These are phyloP conservation scores for Melikaiella ostensackeni DNA, from an alignment of 2,888 invertebrate species.

Conservation along the genomic window DNA sequence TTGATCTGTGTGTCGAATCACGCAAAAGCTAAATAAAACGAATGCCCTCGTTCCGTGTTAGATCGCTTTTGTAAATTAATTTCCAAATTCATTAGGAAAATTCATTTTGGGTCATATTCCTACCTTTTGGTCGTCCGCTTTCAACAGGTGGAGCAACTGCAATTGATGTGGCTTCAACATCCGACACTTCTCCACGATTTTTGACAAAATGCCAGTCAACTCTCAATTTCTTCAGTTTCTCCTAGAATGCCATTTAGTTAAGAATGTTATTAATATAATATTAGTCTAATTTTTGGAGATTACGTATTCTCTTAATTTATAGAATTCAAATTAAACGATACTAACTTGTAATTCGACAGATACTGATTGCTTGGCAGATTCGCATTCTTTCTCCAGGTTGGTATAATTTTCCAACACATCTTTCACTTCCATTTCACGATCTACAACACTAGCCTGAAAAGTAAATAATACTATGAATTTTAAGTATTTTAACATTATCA, in stretches of 20 bases:
- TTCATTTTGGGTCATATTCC: slow-evolving; percentile 47
- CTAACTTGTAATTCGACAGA: slow-evolving; percentile 78
- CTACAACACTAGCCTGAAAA: slow-evolving; percentile 77
- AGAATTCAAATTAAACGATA: slow-evolving; percentile 38
- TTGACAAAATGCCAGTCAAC: slow-evolving; percentile 79
- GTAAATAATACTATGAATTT: slow-evolving; percentile 26
- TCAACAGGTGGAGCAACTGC: slow-evolving; percentile 47
- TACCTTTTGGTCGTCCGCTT: slow-evolving; percentile 61
- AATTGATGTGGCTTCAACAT: slow-evolving; percentile 51
- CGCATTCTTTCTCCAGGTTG: slow-evolving; percentile 81
- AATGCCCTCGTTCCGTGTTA: background rate
- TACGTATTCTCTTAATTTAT: slow-evolving; percentile 35
- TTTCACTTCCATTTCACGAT: slow-evolving; percentile 81
- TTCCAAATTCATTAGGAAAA: background rate
- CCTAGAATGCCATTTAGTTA: slow-evolving; percentile 68
- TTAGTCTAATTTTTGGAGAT: background rate
- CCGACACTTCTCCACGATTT: slow-evolving; percentile 67
- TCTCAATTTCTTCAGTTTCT: slow-evolving; percentile 78
- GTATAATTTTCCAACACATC: slow-evolving; percentile 83
- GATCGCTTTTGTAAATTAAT: background rate
- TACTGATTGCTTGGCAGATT: slow-evolving; percentile 77
- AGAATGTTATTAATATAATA: slow-evolving; percentile 60
- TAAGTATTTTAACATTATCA: slow-evolving; percentile 3
- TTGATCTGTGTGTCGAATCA: slow-evolving; percentile 11
- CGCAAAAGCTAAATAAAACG: slow-evolving; percentile 36